Evolutionary conservation across 2,113 vertebrate genomes (phyloP), one percentile per base, ranked within the genome.

Genomic region (Sapayoa aenigma): DNA sequence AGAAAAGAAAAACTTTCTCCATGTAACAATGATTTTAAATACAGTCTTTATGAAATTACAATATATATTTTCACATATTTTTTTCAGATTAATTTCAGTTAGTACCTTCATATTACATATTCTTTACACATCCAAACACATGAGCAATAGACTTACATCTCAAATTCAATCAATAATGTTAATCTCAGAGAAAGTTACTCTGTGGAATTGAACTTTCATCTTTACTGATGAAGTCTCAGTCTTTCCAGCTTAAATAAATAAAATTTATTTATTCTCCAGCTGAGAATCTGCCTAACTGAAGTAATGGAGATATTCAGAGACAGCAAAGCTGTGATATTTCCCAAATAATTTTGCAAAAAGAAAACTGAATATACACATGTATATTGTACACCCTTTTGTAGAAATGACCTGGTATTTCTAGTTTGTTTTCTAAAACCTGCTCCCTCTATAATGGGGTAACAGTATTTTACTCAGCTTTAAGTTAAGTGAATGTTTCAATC

Each of bases 221-320:
- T 71, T 49, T 49, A 78, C 56, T 84, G 44, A 59, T 52, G 15
- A 41, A 78, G 31, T 59, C 24, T 82, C 33, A 37, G 12, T 52
- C 25, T 49, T 90, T 87, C 66, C 39, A 79, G 49, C 14, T 90
- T 90, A 76, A 75, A 85, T 91, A 89, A 93, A 89, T 82, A 47
- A 83, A 89, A 74, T 53, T n/a, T n/a, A n/a, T n/a, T n/a, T n/a
- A n/a, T n/a, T 55, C 46, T 84, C 68, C 46, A 76, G 79, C 75
- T 52, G 62, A 93, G 71, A 85, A 37, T 58, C 27, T 72, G 85
- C 19, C 33, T 87, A 76, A 63, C 28, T 69, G 46, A 84, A 28
- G 21, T 65, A 84, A 89, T 25, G 2, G 58, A 85, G 33, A 65
- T 56, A 68, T 37, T 55, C 60, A 60, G 28, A 47, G 35, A 47